Conservation (phyloP, 1,140 invertebrate genomes). For the Bombus consobrinus region DNA sequence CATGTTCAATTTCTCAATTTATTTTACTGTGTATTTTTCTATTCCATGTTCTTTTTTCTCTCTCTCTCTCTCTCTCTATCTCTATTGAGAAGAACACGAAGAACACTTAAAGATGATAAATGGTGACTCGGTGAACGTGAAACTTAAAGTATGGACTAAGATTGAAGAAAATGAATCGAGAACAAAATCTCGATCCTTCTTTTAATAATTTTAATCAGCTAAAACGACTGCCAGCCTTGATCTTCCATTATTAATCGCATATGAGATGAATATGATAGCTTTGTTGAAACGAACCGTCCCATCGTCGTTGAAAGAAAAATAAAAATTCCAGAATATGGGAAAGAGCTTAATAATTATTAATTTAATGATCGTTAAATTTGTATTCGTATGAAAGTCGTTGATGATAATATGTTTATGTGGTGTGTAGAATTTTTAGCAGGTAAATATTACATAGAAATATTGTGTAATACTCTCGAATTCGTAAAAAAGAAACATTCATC, state of each 20-base stretch:
- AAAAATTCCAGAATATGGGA: background rate
- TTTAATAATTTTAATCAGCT: background rate
- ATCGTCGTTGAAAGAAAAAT: background rate
- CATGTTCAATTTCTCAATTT: background rate
- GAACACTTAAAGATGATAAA: background rate
- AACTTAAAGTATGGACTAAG: background rate
- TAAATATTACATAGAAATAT: background rate
- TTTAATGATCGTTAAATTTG: background rate
- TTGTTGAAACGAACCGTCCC: slow-evolving; percentile 24
- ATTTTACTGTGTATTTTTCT: background rate
- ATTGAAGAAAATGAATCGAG: too few species aligned
- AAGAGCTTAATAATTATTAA: slow-evolving; percentile 18
- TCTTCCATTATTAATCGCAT: background rate
- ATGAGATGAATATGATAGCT: background rate
- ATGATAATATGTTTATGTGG: background rate
- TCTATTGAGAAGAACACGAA: too few species aligned
- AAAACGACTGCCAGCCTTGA: slow-evolving; percentile 20
- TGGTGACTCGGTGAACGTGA: background rate
- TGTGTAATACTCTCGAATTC: background rate
- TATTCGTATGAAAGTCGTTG: background rate
- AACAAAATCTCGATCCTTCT: background rate
- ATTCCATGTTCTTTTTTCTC: too few species aligned
- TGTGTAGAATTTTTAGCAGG: background rate
- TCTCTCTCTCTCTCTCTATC: too few species aligned
- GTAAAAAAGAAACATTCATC: background rate